Base-by-base conservation (phyloP, 2,113 vertebrate genomes). In the Caranx melampygus region DNA sequence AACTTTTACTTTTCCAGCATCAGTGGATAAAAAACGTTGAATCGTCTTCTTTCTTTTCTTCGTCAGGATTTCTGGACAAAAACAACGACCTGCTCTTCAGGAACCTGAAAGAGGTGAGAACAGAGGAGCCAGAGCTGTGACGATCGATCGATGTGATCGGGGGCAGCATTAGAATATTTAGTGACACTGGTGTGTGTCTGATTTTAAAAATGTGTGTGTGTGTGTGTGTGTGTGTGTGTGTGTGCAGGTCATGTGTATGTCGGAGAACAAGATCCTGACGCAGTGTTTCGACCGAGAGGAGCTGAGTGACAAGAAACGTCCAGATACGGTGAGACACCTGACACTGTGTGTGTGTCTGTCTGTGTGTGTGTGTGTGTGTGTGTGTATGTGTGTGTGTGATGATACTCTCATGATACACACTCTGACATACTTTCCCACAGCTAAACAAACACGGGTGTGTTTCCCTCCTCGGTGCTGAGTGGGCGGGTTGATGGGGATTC, bases 51-150 rank as follows among this genome's bases (percentile, higher is more conserved):
- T 14, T 72, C 7, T 55, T 88, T 10, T 89, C 34, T 77, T 70
- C 58, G 78, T 54, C 89, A 99, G 98, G 98, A 79, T 99, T 99
- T 92, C 90, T 99, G 93, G 98, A 99, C 94, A 99, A 99, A 92
- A 99, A 99, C 95, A 99, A 99, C 0, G 98, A 99, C 87, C 96
- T 99, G 60, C 97, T 99, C 26, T 99, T 99, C 91, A 95, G 98
- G 89, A 99, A 99, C 93, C 86, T 99, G 79, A 99, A 99, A 89
- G 97, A 99, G 96, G 98, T 98, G 88, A 96, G 96, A 37, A 37
- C 20, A 45, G 52, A 58, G 21, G 10, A 65, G 40, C 33, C 26
- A 26, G 26, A 26, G 26, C 26, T 26, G 26, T 26, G 26, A 26
- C 26, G 26, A 26, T 26, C 26, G 26, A 26, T 26, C 26, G 8